Conservation (phyloP, 2,888 invertebrate genomes). For the Trissoscelio sp. region DNA sequence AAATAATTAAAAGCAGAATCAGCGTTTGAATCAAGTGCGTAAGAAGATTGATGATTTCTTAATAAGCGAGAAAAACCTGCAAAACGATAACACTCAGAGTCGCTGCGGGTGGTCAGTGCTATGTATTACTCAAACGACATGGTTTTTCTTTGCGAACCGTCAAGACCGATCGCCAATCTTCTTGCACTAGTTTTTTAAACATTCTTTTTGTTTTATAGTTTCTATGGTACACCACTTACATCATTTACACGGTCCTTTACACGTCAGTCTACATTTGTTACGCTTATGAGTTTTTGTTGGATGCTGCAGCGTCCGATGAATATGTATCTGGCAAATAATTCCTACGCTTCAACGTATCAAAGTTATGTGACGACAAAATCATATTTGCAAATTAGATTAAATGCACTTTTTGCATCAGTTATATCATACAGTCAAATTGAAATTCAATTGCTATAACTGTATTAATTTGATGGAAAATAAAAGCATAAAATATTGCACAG, state of each 20-base stretch:
- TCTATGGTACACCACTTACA: slow-evolving; percentile 51
- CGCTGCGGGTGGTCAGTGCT: slow-evolving; percentile 72
- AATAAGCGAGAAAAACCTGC: slow-evolving; percentile 82
- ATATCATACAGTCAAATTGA: no score
- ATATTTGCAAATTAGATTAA: not conserved
- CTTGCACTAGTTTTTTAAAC: slow-evolving; percentile 48
- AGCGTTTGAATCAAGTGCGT: slow-evolving; percentile 67
- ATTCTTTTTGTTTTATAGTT: slow-evolving; percentile 49
- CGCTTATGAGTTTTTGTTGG: slow-evolving; percentile 57
- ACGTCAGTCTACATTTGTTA: slow-evolving; percentile 59
- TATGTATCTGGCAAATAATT: slow-evolving; percentile 31
- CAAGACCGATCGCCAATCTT: slow-evolving; percentile 60
- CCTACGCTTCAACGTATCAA: slow-evolving; percentile 23
- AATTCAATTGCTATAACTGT: no score
- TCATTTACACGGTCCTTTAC: slow-evolving; percentile 61
- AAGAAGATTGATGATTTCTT: slow-evolving; percentile 82
- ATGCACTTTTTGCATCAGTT: not conserved
- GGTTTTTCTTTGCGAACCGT: slow-evolving; percentile 72
- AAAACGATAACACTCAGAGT: slow-evolving; percentile 77
- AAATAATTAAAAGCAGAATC: slow-evolving; percentile 17
- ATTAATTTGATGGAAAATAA: not conserved
- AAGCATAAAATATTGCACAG: no score
- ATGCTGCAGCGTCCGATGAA: slow-evolving; percentile 49
- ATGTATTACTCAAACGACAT: slow-evolving; percentile 70
- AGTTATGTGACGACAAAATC: slow-evolving; percentile 29